Conservation (phyloP, 2,888 invertebrate species). For the Sthenelais limicola region DNA sequence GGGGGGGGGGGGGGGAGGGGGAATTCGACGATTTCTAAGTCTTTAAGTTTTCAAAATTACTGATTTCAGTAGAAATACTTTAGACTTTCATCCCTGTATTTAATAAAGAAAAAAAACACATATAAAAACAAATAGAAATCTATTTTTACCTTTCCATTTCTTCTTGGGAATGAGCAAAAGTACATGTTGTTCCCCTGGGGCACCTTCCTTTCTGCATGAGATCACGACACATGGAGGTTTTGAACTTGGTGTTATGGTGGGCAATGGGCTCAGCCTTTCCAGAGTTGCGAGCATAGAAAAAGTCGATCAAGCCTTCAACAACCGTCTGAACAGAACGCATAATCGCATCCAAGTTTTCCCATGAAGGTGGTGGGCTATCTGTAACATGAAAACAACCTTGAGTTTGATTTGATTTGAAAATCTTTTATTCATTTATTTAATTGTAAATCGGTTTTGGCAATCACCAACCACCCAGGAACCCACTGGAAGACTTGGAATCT, state of each 20-base stretch:
- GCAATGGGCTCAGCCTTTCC: conserved; percentile 34
- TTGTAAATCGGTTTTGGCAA: no score
- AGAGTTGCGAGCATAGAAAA: conserved; percentile 75
- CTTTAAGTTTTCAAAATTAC: no score
- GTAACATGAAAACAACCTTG: conserved; percentile 35
- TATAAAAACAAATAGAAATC: no score
- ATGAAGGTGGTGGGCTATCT: conserved; percentile 70
- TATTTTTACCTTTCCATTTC: conserved; percentile 87
- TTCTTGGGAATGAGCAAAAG: conserved; percentile 92
- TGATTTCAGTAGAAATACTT: no score
- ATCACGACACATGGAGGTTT: conserved; percentile 92
- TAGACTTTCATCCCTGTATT: no score
- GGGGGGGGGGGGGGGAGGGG: no score
- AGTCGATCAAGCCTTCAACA: conserved; percentile 84
- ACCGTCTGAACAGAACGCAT: conserved; percentile 75
- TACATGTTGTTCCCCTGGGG: conserved; percentile 89
- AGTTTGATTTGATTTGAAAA: no score
- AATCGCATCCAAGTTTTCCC: conserved; percentile 69
- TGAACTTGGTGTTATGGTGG: conserved; percentile 75
- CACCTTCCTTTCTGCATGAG: conserved; percentile 85
- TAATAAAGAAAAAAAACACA: no score
- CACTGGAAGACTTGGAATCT: no score
- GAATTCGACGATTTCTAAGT: no score
- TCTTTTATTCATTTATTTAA: no score
- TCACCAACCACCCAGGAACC: no score